Conservation (phyloP, 2,797 vertebrate species). For the Paedocypris micromegethes region DNA sequence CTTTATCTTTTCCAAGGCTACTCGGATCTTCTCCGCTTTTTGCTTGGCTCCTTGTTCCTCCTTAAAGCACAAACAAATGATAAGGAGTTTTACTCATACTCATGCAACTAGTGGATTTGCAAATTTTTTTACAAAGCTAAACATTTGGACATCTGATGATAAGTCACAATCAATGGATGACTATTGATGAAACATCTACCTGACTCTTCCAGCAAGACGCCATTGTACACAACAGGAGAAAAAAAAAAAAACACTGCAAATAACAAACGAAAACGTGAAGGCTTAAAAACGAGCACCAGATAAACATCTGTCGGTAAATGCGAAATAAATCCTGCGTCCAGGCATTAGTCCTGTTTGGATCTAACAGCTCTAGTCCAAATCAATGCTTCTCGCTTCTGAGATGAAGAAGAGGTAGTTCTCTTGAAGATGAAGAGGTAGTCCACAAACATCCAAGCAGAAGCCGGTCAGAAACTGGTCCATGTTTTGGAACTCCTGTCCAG, state of each 20-base stretch:
- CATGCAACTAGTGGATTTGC: neutral
- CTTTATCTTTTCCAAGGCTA: constrained; percentile 86
- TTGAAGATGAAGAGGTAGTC: neutral
- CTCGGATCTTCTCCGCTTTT: constrained; percentile 84
- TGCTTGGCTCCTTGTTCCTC: constrained; percentile 84
- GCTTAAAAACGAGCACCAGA: constrained; percentile 9
- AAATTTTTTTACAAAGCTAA: neutral
- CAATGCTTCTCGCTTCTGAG: too few species aligned
- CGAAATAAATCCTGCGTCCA: neutral
- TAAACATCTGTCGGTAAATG: constrained; percentile 19
- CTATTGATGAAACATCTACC: constrained; percentile 30
- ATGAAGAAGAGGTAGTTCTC: too few species aligned
- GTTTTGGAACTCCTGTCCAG: neutral
- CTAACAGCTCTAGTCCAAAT: neutral
- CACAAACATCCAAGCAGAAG: constrained; percentile 15
- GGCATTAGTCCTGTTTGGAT: constrained; percentile 10
- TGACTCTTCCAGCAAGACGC: constrained; percentile 50
- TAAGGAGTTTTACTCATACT: constrained; percentile 2
- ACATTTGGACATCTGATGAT: constrained; percentile 29
- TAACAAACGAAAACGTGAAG: constrained; percentile 3
- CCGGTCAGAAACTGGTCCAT: constrained; percentile 10
- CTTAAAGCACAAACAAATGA: constrained; percentile 53
- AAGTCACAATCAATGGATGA: neutral
- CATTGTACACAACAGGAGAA: constrained; percentile 28
- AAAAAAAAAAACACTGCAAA: neutral